Evolutionary conservation across 2,888 invertebrate species (phyloP).

Genomic region (Ommatoiulus sabulosus): DNA sequence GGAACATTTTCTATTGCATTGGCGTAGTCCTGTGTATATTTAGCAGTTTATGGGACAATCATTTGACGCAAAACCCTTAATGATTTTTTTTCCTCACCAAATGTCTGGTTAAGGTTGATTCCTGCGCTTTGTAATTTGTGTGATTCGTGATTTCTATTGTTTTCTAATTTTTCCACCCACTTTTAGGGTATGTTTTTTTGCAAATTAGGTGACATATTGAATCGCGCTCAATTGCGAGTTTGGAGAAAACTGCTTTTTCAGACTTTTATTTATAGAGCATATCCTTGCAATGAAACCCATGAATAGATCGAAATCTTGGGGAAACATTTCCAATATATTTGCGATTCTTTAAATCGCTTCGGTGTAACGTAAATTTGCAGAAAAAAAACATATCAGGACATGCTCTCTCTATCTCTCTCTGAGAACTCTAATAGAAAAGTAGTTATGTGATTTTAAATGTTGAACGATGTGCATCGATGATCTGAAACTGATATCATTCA

Average conservation of each 20-base stretch:
- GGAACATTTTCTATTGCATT: neutral
- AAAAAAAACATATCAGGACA: neutral
- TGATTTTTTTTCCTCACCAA: neutral
- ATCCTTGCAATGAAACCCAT: constrained; percentile 24
- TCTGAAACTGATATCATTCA: neutral
- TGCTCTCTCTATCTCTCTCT: no score
- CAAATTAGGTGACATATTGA: constrained; percentile 43
- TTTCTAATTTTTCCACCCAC: constrained; percentile 13
- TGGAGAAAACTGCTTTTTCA: constrained; percentile 37
- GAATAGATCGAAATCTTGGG: neutral
- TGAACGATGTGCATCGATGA: neutral
- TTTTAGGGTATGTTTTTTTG: constrained; percentile 13
- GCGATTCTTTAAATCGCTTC: neutral
- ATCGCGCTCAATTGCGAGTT: neutral
- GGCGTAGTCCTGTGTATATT: neutral
- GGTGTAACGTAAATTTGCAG: neutral
- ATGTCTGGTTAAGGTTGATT: constrained; percentile 35
- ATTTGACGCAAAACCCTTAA: constrained; percentile 12
- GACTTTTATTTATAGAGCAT: constrained; percentile 38
- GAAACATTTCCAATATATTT: constrained; percentile 6
- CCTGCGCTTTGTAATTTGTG: constrained; percentile 7
- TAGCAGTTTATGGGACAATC: constrained; percentile 30
- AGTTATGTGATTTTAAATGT: neutral
- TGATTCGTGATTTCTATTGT: constrained; percentile 39
- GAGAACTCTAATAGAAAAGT: neutral